Evolutionary conservation across 1,140 invertebrate genomes (phyloP), one percentile per base, ranked within the genome.

Genomic region (Heliconius hermathena): DNA sequence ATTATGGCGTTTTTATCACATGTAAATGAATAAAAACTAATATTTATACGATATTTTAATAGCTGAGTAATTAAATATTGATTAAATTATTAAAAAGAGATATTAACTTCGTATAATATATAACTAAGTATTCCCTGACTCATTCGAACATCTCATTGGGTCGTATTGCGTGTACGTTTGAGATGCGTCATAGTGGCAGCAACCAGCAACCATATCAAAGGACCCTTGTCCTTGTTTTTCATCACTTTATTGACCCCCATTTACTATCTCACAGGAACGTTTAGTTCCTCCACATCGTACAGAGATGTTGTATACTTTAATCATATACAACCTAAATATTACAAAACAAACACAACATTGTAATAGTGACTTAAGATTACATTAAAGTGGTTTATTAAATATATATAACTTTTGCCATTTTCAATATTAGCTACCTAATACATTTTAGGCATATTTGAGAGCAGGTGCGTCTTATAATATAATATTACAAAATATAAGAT

Each of bases 11-110:
- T 66, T 29, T 66, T 26, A 66, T 26, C 13, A 16, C 0, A 16
- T 66, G 60, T 66, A 3, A 66, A 66, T 66, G 22, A 66, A 66
- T 26, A 66, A 29, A 66, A 66, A 26, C n/a, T 13, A 66, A 66
- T 66, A 66, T 66, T 66, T 66, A 29, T 66, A 66, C 3, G 60
- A 11, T 66, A 26, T 66, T 66, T 26, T 66, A 66, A 66, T 66
- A 66, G 22, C 11, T 66, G 2, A 26, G 11, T 66, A 5, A 26
- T 26, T 26, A 3, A 13, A 26, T 60, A 16, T 29, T 13, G 11
- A 66, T 66, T 13, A 22, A 57, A 1, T 29, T 26, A 66, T 66
- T 66, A 26, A 66, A 26, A 66, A 26, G 11, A 8, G 57, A 66
- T 66, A 29, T 2, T 3, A 66, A 66, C 22, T 66, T 11, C 9